Conservation (phyloP, 2,113 vertebrate species). For the Engraulis encrasicolus region DNA sequence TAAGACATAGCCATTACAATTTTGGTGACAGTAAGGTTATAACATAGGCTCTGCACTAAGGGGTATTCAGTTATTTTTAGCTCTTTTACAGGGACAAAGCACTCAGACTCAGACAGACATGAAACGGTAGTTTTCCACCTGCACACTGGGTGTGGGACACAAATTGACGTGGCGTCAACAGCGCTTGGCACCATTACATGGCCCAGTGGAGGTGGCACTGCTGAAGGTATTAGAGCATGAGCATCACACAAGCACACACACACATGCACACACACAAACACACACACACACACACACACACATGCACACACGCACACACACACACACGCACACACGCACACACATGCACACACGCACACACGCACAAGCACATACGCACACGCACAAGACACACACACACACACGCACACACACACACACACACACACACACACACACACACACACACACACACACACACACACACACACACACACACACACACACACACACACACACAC, state of each 20-base stretch:
- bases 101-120: neutral
- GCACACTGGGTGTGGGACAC: neutral
- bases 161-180: neutral
- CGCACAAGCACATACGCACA: too few relatives aligned
- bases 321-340: neutral
- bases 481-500: too few relatives aligned
- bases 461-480: too few relatives aligned
- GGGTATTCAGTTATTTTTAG: too few relatives aligned
- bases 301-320: neutral
- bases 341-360: neutral
- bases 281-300: neutral
- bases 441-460: too few relatives aligned
- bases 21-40: too few relatives aligned
- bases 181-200: neutral
- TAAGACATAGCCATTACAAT: too few relatives aligned
- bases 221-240: neutral
- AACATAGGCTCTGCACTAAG: too few relatives aligned
- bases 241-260: neutral
- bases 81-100: neutral
- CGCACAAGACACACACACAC: neutral
- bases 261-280: neutral
- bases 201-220: neutral
- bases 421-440: neutral
- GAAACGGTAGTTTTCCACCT: neutral
- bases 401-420: neutral